Evolutionary conservation across 2,113 vertebrate genomes (phyloP).

Genomic region (Vireo altiloquus): DNA sequence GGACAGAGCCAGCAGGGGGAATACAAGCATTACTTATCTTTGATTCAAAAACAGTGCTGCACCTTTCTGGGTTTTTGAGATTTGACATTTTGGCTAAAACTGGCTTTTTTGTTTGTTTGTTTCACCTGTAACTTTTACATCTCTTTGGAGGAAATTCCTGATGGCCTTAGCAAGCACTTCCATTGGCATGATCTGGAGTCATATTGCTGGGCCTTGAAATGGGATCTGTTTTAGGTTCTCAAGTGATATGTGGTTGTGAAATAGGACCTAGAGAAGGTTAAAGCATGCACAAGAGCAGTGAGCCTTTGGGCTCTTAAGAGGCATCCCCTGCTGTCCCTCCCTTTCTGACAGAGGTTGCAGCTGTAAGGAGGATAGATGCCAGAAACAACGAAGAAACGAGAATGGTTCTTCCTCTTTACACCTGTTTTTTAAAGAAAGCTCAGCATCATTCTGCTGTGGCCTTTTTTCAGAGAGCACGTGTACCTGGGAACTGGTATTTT

Average conservation of each 20-base stretch:
- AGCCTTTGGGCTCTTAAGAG: not conserved
- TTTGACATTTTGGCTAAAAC: not conserved
- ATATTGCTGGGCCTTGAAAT: not conserved
- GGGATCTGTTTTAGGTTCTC: not conserved
- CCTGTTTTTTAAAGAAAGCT: not conserved
- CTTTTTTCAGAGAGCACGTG: not conserved
- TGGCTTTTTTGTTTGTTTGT: not conserved
- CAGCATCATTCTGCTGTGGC: not conserved
- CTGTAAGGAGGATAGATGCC: not conserved
- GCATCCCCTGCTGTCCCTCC: not conserved
- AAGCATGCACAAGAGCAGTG: rapidly evolving
- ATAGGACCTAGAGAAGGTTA: not conserved
- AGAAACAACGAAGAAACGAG: not conserved
- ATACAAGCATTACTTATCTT: not conserved
- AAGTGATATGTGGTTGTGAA: not conserved
- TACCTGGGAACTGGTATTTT: not conserved
- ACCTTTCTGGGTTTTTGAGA: not conserved
- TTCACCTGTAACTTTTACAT: not conserved
- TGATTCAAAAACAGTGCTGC: not conserved
- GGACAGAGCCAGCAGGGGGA: not conserved
- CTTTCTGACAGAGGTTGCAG: not conserved
- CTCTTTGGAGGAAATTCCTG: not conserved
- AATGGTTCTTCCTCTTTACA: not conserved
- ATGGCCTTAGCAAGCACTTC: not conserved
- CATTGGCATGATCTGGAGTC: not conserved